A percentile compares a stretch with the other conserved stretches of the same genome.
phyloP scores from a whole-genome alignment of 2,797 vertebrate genomes.

The Pachyuromys duprasi region DNA sequence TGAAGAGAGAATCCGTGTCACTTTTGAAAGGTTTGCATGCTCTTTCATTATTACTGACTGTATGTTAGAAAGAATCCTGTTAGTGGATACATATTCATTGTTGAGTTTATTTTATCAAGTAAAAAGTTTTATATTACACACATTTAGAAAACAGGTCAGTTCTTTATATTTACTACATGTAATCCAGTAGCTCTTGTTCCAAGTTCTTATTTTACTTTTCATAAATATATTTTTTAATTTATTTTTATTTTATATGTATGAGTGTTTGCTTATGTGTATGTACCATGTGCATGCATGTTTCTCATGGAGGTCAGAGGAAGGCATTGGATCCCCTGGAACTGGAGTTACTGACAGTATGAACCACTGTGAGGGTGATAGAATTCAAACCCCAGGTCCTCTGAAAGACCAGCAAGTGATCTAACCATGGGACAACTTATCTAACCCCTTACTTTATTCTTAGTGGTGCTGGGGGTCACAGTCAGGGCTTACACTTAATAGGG shows the following conservation, averaged over 20 bases:
- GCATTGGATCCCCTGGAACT: background rate
- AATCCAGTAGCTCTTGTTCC: background rate
- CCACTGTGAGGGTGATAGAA: background rate
- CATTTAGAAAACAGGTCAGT: background rate
- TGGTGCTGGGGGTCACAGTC: background rate
- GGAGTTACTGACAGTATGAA: background rate
- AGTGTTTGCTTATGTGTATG: background rate
- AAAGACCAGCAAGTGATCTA: background rate
- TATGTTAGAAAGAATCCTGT: slow-evolving; percentile 33
- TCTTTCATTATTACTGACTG: slow-evolving; percentile 50
- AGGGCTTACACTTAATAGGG: background rate
- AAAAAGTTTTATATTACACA: background rate
- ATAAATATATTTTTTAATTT: background rate
- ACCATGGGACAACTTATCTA: background rate
- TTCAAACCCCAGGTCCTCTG: background rate
- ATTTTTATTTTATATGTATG: background rate
- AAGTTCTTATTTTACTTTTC: background rate
- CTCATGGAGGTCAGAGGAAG: background rate
- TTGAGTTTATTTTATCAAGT: slow-evolving; percentile 56
- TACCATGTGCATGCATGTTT: background rate
- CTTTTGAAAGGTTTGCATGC: slow-evolving; percentile 94
- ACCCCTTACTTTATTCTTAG: background rate
- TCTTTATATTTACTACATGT: slow-evolving; percentile 4
- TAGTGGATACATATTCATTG: background rate
- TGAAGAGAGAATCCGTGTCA: slow-evolving; percentile 97